These are phyloP conservation scores for Acanthornis magna DNA, from an alignment of 2,797 vertebrate species.

Conservation along the genomic window DNA sequence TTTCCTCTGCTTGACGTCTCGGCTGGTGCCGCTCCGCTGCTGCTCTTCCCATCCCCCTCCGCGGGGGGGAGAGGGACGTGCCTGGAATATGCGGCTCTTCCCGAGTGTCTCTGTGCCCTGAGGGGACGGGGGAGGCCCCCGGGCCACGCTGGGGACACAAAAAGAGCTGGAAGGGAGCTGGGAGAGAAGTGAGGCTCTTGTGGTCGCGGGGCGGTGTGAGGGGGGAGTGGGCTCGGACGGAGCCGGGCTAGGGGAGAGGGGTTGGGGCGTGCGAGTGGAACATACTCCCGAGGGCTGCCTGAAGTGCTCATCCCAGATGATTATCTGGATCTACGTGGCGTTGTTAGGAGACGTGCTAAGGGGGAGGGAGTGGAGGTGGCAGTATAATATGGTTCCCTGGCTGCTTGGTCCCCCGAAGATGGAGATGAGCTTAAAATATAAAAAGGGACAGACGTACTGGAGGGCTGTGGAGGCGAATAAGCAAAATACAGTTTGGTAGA, in stretches of 20 bases:
- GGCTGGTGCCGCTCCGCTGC: not conserved
- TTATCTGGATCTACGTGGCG: slow-evolving; percentile 7
- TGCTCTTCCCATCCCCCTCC: slow-evolving; percentile 8
- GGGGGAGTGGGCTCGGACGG: not conserved
- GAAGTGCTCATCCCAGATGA: not conserved
- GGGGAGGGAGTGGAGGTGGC: not conserved
- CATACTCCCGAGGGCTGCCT: not conserved
- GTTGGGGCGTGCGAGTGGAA: not conserved
- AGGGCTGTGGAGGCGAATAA: not conserved
- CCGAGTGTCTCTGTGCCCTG: not conserved
- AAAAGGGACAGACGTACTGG: not conserved
- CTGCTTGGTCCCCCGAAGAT: not conserved
- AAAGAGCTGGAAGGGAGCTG: not conserved
- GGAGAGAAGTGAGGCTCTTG: not conserved
- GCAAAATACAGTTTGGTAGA: not conserved
- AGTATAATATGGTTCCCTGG: slow-evolving; percentile 5
- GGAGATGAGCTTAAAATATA: not conserved
- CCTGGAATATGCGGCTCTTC: slow-evolving; percentile 20
- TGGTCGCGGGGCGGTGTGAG: not conserved
- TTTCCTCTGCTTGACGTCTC: not conserved
- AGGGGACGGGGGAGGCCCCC: not conserved
- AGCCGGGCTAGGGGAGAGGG: not conserved
- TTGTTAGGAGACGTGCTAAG: slow-evolving; percentile 30
- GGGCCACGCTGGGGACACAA: not conserved
- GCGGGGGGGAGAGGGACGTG: slow-evolving; percentile 34